Base-by-base conservation (phyloP, 1,140 invertebrate species). In the Trichonephila clavata region DNA sequence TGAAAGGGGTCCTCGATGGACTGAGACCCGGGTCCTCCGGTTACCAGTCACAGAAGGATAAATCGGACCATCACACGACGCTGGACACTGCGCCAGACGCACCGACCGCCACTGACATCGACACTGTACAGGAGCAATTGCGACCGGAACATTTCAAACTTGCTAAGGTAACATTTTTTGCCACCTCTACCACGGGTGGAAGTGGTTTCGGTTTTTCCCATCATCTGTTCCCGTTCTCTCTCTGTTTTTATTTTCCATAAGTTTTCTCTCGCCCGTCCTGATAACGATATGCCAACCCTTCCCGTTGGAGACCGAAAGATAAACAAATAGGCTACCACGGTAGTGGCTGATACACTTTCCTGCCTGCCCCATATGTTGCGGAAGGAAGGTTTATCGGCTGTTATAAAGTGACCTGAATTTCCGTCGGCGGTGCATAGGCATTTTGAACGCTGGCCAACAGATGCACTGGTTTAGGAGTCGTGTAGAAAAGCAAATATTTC, bases 61-160 rank as follows among this genome's bases (percentile, higher is more conserved):
- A 92, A 61, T 86, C 91, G 61, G 91, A 92, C 32, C 91, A 86
- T 63, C 91, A 86, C 27, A 71, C 91, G 83, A 92, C 91, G 16
- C 63, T 92, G 57, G 91, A 92, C 61, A 86, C 57, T 92, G 81
- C 91, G 81, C 97, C 98, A 96, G 98, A 98, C 81, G 24, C 90
- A 43, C 24, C 80, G 7, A 59, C 59, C 14, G 20, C 89, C 50
- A 61, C 91, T 71, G 91, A 92, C 61, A 86, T 86, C 91, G 91
- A 92, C 60, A 86, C 63, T 96, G 98, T 99, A 95, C 97, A 98
- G 95, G 98, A 99, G 96, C 98, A 97, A 94, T 97, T 99, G 94
- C 97, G 97, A 94, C 96, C 97, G 87, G 98, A 98, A 94, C 97
- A 98, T 96, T 99, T 98, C 96, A 97, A 98, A 96, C 97, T 98